Conservation (phyloP, 2,888 invertebrate genomes). For the Leptopilina myrica region DNA sequence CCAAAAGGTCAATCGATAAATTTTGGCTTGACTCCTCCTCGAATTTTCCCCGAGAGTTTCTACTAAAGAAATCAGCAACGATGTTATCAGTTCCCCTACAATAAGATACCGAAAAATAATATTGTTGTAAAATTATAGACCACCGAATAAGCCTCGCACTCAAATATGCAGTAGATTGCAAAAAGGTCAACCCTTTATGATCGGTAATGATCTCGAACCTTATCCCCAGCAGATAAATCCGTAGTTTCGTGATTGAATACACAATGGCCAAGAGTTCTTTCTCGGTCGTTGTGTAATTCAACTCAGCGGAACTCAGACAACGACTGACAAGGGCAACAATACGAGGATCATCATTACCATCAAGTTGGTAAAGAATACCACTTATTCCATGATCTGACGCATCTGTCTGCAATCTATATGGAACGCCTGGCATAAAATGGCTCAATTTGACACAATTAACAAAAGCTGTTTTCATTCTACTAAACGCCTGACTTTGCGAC, state of each 20-base stretch:
- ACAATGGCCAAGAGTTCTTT: background rate
- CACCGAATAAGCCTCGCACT: constrained; percentile 59
- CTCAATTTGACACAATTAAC: constrained; percentile 18
- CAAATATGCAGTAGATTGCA: constrained; percentile 57
- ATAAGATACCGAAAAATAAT: constrained; percentile 55
- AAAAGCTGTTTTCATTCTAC: constrained; percentile 43
- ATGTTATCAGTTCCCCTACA: constrained; percentile 57
- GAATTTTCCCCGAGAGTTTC: constrained; percentile 30
- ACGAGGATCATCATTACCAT: constrained; percentile 12
- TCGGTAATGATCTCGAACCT: constrained; percentile 21
- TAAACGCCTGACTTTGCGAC: constrained; percentile 41
- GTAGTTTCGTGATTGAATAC: background rate
- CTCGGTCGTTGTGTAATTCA: constrained; percentile 1
- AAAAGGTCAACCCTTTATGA: constrained; percentile 22
- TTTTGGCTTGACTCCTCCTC: constrained; percentile 9
- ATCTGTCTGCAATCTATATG: constrained; percentile 48
- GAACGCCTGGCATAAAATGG: background rate
- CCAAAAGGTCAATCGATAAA: constrained; percentile 1
- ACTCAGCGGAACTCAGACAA: background rate
- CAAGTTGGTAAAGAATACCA: constrained; percentile 51
- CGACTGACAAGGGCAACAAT: constrained; percentile 42
- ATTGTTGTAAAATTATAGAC: constrained; percentile 59
- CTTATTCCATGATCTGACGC: constrained; percentile 47
- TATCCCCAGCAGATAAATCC: background rate
- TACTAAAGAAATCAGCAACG: background rate